Evolutionary conservation across 2,888 invertebrate species (phyloP).

Genomic region (Eudasyphora cyanicolor): DNA sequence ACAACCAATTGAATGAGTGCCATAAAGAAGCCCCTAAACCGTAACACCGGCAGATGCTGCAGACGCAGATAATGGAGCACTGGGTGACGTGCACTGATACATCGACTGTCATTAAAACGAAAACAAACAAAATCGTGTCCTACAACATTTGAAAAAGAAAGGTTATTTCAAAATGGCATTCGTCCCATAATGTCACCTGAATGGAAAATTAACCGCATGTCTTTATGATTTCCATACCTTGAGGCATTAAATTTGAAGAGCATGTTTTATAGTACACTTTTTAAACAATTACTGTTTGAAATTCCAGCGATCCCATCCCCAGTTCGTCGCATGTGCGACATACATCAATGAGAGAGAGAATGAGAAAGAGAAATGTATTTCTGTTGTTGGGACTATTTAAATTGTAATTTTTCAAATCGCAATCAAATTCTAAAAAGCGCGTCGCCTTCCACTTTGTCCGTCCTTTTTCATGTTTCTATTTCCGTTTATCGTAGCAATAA

Average conservation of each 20-base stretch:
- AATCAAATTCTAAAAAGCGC: slow-evolving; percentile 8
- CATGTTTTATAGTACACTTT: neutral
- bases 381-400: neutral
- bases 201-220: neutral
- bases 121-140: neutral
- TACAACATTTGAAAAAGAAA: neutral
- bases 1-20: neutral
- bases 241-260: neutral
- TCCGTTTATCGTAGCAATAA: slow-evolving; percentile 27
- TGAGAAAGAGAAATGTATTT: neutral
- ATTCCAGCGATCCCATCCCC: neutral
- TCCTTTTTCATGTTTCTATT: slow-evolving; percentile 56
- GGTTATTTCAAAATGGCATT: neutral
- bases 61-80: neutral
- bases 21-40: neutral
- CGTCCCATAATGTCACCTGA: neutral
- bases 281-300: neutral
- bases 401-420: slow-evolving; percentile 23
- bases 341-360: neutral
- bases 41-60: no score
- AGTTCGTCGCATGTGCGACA: neutral
- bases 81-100: neutral
- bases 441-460: neutral
- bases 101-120: neutral
- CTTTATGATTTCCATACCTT: neutral